phyloP scores from a whole-genome alignment of 2,797 vertebrate species.

The Mionectes olivaceus region DNA sequence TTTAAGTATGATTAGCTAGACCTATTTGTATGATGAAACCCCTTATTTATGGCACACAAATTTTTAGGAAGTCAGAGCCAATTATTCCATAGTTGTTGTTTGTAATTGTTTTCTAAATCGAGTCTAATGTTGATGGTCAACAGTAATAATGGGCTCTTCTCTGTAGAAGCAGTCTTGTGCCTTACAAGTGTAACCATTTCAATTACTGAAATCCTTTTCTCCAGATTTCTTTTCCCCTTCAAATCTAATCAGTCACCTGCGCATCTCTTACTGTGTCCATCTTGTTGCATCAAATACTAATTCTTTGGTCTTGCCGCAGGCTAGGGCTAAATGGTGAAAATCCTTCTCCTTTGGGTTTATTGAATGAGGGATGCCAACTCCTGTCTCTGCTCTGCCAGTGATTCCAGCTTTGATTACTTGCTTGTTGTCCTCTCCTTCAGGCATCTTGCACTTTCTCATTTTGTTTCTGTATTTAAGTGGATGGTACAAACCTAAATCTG shows the following conservation, averaged over 20 bases:
- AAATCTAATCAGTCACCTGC: slow-evolving; percentile 1
- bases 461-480: background rate
- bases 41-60: background rate
- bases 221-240: background rate
- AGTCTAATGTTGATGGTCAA: background rate
- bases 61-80: background rate
- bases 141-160: background rate
- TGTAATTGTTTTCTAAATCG: background rate
- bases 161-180: background rate
- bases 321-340: slow-evolving; percentile 39
- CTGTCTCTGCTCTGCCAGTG: background rate
- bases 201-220: slow-evolving; percentile 26
- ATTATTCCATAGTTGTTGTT: background rate
- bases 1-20: background rate
- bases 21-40: background rate
- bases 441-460: background rate
- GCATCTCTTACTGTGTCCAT: background rate
- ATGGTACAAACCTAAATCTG: background rate
- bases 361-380: slow-evolving; percentile 44
- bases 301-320: slow-evolving; percentile 33
- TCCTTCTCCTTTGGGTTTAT: slow-evolving; percentile 44
- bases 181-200: background rate
- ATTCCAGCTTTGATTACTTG: slow-evolving; percentile 50
- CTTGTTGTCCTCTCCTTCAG: slow-evolving; percentile 17
- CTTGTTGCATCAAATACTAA: slow-evolving; percentile 27